Base-by-base conservation (phyloP, 2,797 vertebrate genomes). In the Neomorphus geoffroyi region DNA sequence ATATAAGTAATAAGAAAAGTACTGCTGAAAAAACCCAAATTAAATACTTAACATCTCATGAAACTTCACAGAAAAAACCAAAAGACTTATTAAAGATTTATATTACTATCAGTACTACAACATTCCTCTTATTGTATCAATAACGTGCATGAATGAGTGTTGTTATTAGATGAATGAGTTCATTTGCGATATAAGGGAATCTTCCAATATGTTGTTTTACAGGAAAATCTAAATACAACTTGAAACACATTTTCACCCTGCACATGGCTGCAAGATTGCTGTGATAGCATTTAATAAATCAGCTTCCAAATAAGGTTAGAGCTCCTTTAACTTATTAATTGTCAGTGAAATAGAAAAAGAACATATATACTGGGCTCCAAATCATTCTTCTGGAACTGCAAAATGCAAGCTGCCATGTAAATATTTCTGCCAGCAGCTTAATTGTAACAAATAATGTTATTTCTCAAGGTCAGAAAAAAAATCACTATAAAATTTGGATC, bases 291-390 rank as follows among this genome's bases (percentile, higher is more conserved):
- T 81, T 96, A 92, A 84, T 81, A 72, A 84, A 94, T 95, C 74
- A 72, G 13, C 69, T 94, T 92, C 56, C 48, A 89, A 72, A 96
- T 88, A 82, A 92, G 53, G 57, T 88, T 70, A 91, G 33, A 92
- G 8, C 3, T 88, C 92, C 65, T 94, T 97, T 92, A 95, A 85
- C 28, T 57, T 92, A 53, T 73, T 90, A 93, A 94, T 94, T 97
- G 28, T 86, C 13, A 53, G 41, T 50, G 72, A 94, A 92, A 58
- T 90, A 88, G 51, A 66, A 94, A 93, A 82, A 65, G 26, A 56
- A 60, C n/a, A 61, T 70, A 58, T 46, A 83, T 45, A 60, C 43
- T 70, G 39, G 85, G 22, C 16, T 96, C 54, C 64, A 92, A 87
- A 90, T 86, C 32, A 86, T 92, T 96, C 11, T 86, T 57, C 61